A percentile compares a stretch with the other conserved stretches of the same genome.
Evolutionary conservation across 2,888 invertebrate species (phyloP).

Genomic region (Drosophila buzzatii): DNA sequence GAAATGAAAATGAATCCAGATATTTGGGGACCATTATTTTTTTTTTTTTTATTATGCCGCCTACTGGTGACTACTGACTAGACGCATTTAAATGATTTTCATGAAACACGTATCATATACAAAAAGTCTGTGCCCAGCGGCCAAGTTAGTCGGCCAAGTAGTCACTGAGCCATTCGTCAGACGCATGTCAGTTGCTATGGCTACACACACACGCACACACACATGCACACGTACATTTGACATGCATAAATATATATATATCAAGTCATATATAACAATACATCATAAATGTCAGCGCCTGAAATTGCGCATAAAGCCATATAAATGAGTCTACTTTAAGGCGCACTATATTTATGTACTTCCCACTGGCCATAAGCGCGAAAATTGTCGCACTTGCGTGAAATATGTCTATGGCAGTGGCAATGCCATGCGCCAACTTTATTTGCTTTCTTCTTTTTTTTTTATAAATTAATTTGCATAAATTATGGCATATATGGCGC

Average conservation of each 20-base stretch:
- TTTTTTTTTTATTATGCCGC: slow-evolving; percentile 30
- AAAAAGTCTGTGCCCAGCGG: slow-evolving; percentile 41
- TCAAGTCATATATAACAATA: slow-evolving; percentile 57
- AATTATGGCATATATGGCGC: slow-evolving; percentile 73
- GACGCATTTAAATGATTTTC: slow-evolving; percentile 20
- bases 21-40: slow-evolving; percentile 20
- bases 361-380: slow-evolving; percentile 58
- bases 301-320: slow-evolving; percentile 80
- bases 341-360: slow-evolving; percentile 75
- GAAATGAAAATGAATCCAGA: slow-evolving; percentile 6
- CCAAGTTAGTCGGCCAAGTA: slow-evolving; percentile 37
- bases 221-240: not conserved
- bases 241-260: slow-evolving; percentile 8
- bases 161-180: slow-evolving; percentile 51
- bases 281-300: slow-evolving; percentile 82
- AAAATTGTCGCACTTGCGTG: slow-evolving; percentile 76
- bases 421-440: slow-evolving; percentile 37
- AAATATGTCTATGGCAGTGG: slow-evolving; percentile 64
- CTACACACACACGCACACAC: slow-evolving; percentile 22
- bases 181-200: slow-evolving; percentile 64
- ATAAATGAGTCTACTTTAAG: slow-evolving; percentile 80
- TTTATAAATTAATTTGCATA: slow-evolving; percentile 79
- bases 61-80: slow-evolving; percentile 43
- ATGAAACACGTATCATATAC: slow-evolving; percentile 34
- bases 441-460: slow-evolving; percentile 14